These are phyloP conservation scores for Eulemur coronatus DNA, from an alignment of 2,797 vertebrate species.

Conservation along the genomic window DNA sequence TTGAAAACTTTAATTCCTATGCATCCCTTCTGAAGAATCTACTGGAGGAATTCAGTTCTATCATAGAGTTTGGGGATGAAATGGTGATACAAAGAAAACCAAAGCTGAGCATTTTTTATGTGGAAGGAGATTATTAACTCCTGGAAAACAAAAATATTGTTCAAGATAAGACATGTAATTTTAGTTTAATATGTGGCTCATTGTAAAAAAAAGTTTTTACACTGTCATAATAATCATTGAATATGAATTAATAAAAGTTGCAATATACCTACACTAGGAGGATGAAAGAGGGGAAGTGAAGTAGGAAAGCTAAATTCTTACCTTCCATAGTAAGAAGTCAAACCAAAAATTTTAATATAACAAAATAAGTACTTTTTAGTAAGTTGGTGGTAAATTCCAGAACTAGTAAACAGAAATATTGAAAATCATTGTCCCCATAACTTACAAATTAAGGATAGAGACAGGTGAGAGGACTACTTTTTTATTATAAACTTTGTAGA, in stretches of 20 bases:
- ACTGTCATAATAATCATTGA: background rate
- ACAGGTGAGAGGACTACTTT: background rate
- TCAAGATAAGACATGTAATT: background rate
- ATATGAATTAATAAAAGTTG: background rate
- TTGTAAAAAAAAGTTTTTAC: background rate
- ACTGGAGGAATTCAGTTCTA: background rate
- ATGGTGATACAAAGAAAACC: background rate
- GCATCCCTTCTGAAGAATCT: background rate
- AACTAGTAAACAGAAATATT: background rate
- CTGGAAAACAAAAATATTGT: background rate
- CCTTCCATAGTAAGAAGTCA: background rate
- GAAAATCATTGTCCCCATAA: background rate
- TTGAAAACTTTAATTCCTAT: background rate
- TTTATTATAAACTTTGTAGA: background rate
- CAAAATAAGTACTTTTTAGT: background rate
- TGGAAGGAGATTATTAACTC: background rate
- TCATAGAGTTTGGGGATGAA: background rate
- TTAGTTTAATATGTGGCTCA: background rate
- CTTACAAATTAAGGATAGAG: background rate
- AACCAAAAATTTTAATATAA: background rate
- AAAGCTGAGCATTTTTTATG: background rate
- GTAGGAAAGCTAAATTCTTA: background rate
- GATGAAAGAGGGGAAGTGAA: background rate
- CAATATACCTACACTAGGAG: background rate
- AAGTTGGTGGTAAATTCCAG: background rate